Evolutionary conservation across 2,113 vertebrate species (phyloP).

Genomic region (Sander lucioperca): DNA sequence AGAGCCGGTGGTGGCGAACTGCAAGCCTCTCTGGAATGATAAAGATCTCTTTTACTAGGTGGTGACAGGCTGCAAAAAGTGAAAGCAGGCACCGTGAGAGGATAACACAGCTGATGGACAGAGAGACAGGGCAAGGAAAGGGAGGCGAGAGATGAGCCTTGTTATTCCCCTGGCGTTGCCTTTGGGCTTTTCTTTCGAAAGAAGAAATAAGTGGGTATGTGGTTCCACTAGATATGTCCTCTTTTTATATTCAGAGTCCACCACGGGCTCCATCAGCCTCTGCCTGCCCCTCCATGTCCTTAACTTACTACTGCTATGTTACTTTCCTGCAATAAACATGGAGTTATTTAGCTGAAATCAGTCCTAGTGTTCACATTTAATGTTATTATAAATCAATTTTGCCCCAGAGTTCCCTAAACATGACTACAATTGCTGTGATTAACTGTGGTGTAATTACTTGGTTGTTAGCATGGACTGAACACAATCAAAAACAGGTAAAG

Average conservation of each 20-base stretch:
- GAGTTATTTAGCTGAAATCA: not conserved
- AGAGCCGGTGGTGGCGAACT: constrained; percentile 83
- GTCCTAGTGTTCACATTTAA: not conserved
- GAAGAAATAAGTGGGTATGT: constrained; percentile 32
- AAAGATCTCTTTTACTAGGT: constrained; percentile 91
- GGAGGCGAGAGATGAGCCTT: constrained; percentile 29
- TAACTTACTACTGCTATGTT: not conserved
- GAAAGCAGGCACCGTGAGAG: constrained; percentile 86
- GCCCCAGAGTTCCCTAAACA: not conserved
- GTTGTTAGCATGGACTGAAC: not conserved
- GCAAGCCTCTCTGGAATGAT: constrained; percentile 89
- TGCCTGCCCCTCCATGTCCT: not conserved
- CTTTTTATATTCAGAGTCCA: constrained; percentile 43
- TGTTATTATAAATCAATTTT: not conserved
- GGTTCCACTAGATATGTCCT: constrained; percentile 20
- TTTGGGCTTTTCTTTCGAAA: constrained; percentile 47
- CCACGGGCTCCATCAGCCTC: constrained; percentile 36
- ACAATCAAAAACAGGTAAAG: not conserved
- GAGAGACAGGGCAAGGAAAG: constrained; percentile 52
- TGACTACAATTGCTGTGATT: not conserved
- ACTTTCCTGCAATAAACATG: not conserved
- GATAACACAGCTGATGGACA: constrained; percentile 76
- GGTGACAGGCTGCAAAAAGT: constrained; percentile 88
- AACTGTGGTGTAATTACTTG: not conserved
- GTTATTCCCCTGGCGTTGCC: constrained; percentile 28